Percentiles rank a stretch among this genome's conserved stretches.
Evolutionary conservation across 2,888 invertebrate species (phyloP).

Genomic region (Brenthis ino): DNA sequence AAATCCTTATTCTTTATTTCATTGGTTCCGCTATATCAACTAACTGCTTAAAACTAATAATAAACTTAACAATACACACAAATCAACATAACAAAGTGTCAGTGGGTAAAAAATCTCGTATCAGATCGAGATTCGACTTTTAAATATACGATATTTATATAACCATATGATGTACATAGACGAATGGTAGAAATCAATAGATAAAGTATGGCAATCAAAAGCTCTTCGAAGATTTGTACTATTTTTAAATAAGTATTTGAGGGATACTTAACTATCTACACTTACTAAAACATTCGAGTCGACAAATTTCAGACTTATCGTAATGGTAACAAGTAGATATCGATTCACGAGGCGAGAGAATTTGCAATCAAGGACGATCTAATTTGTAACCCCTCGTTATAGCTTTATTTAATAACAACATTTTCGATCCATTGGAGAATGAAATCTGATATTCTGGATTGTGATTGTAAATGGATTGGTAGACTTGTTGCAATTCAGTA

Average conservation of each 20-base stretch:
- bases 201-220: conserved; percentile 10
- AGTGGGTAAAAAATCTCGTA: conserved; percentile 51
- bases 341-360: conserved; percentile 6
- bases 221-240: not conserved
- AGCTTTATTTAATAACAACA: conserved; percentile 22
- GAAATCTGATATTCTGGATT: conserved; percentile 21
- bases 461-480: conserved; percentile 9
- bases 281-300: not conserved
- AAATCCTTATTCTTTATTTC: conserved; percentile 52
- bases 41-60: conserved; percentile 42
- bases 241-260: not conserved
- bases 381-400: conserved; percentile 15
- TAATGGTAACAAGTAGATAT: conserved; percentile 9
- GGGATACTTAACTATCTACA: not conserved
- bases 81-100: conserved; percentile 65
- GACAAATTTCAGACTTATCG: not conserved
- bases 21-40: conserved; percentile 63
- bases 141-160: not conserved
- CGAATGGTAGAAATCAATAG: not conserved
- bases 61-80: conserved; percentile 51
- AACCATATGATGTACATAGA: not conserved
- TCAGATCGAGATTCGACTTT: conserved; percentile 14
- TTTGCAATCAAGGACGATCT: conserved; percentile 19
- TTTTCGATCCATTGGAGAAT: conserved; percentile 19
- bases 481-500: conserved; percentile 11